Evolutionary conservation across 2,888 invertebrate species (phyloP).

Genomic region (Ormyrus labotus): DNA sequence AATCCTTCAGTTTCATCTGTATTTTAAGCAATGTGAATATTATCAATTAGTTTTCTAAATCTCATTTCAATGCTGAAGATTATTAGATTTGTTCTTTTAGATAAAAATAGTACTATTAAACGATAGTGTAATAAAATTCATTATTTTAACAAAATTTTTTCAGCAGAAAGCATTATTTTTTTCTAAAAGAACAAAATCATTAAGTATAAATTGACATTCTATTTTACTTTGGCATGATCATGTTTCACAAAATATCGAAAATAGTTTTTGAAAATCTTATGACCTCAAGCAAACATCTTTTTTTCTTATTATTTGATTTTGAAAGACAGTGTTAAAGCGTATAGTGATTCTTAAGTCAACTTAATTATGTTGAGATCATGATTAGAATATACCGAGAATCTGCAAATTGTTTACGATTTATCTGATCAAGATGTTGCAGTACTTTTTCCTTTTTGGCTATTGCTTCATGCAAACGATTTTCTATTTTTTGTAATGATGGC

Average conservation of each 20-base stretch:
- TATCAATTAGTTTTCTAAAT: constrained; percentile 37
- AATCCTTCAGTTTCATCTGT: neutral
- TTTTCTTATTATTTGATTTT: constrained; percentile 29
- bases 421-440: constrained; percentile 27
- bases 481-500: constrained; percentile 30
- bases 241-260: constrained; percentile 31
- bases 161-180: constrained; percentile 21
- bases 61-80: constrained; percentile 31
- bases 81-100: constrained; percentile 23
- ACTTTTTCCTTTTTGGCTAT: constrained; percentile 43
- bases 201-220: constrained; percentile 50
- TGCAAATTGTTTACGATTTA: constrained; percentile 13
- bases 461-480: constrained; percentile 46
- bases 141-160: neutral
- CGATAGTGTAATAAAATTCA: constrained; percentile 14
- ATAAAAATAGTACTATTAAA: constrained; percentile 26
- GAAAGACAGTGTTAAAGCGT: constrained; percentile 46
- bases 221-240: constrained; percentile 49
- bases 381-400: constrained; percentile 30
- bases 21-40: constrained; percentile 2
- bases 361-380: constrained; percentile 44
- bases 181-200: constrained; percentile 43
- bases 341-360: constrained; percentile 46
- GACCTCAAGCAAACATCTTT: constrained; percentile 16
- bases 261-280: constrained; percentile 40